Evolutionary conservation across 1,140 invertebrate genomes (phyloP), one percentile per base, ranked within the genome.

Genomic region (Macrosteles quadrilineatus): DNA sequence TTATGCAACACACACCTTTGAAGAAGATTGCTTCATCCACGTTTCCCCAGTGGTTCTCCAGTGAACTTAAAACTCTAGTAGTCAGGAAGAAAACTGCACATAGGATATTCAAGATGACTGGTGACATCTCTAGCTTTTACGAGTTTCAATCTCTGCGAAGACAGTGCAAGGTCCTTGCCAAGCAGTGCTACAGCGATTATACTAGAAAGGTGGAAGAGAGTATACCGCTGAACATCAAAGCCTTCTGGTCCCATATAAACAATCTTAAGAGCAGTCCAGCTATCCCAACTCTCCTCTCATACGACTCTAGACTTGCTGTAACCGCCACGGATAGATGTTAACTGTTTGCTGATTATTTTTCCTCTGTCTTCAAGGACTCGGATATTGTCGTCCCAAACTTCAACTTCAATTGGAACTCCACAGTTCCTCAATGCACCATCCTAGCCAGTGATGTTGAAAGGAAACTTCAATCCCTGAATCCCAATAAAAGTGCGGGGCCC

Each of bases 341-440:
- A 11, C 47, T 53, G 11, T 53, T 53, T 53, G 11, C n/a, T n/a
- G n/a, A n/a, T n/a, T n/a, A n/a, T n/a, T n/a, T n/a, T n/a, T n/a
- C n/a, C n/a, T n/a, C n/a, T 53, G 47, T 53, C 6, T 53, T 53
- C 40, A 11, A 19, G 17, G 30, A 65, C 3, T 25, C 31, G 3
- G 25, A 17, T 2, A n/a, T 36, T 11, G 25, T 30, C 19, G 30
- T 65, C 25, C 25, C n/a, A n/a, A 30, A 3, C 63, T 65, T 32
- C 32, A 30, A 65, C 40, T 65, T 65, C 25, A 30, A 30, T 21
- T 65, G 63, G 63, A 65, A 65, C 27, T 19, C 21, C 2, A 1
- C 29, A n/a, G n/a, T n/a, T n/a, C n/a, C n/a, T n/a, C n/a, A n/a
- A n/a, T n/a, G n/a, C n/a, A n/a, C n/a, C n/a, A n/a, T n/a, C n/a